Percentiles rank a stretch among this genome's conserved stretches.
These are phyloP conservation scores for Sinocyclocheilus maitianheensis DNA, from an alignment of 2,113 vertebrate species.

Conservation along the genomic window DNA sequence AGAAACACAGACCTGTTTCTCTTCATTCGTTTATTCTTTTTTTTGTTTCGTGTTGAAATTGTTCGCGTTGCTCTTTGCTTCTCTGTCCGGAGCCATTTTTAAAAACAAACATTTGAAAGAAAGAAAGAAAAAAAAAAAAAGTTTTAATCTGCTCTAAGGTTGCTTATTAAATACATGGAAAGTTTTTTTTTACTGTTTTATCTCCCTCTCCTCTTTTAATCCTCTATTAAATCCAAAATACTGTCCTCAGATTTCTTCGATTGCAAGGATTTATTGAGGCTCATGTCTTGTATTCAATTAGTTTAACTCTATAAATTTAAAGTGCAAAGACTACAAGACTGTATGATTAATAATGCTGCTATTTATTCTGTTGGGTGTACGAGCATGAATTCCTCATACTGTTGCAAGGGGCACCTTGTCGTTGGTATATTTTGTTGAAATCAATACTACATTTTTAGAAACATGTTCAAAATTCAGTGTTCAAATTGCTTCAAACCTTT, in stretches of 20 bases:
- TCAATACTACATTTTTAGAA: neutral
- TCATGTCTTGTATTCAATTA: neutral
- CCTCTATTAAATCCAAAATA: neutral
- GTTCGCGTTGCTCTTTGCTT: constrained; percentile 38
- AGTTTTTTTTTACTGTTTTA: constrained; percentile 81
- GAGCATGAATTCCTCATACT: neutral
- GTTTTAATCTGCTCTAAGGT: constrained; percentile 76
- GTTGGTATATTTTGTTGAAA: neutral
- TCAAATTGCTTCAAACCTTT: neutral
- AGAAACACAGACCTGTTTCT: constrained; percentile 56
- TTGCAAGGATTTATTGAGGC: constrained; percentile 18
- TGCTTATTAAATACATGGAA: constrained; percentile 79
- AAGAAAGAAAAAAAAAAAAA: constrained; percentile 58
- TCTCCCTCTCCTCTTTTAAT: constrained; percentile 60
- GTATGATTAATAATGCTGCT: neutral
- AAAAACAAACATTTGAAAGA: constrained; percentile 64
- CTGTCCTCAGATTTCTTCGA: neutral
- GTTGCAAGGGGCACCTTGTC: neutral
- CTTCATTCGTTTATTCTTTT: constrained; percentile 61
- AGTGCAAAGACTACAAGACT: neutral
- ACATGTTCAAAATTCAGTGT: neutral
- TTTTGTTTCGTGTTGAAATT: constrained; percentile 66
- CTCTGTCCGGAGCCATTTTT: constrained; percentile 71
- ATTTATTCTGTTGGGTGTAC: neutral
- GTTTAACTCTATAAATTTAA: neutral